phyloP scores from a whole-genome alignment of 2,113 vertebrate genomes.

The Pedionomus torquatus region DNA sequence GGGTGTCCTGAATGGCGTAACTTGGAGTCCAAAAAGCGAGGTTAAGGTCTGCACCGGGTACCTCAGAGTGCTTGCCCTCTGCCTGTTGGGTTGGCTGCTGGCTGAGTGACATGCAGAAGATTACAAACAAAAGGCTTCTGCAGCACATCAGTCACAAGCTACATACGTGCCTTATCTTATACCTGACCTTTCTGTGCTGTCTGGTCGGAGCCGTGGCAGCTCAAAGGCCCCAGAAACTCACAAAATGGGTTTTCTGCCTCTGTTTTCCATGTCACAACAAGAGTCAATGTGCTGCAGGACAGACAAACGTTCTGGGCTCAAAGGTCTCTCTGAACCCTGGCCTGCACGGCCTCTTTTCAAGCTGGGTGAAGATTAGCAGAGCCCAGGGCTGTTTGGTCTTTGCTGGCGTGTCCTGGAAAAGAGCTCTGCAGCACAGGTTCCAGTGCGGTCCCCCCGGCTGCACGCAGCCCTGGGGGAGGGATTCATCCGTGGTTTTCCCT shows the following conservation, averaged over 20 bases:
- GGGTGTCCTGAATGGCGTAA: neutral
- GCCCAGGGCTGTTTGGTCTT: neutral
- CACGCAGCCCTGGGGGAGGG: neutral
- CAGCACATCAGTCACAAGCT: neutral
- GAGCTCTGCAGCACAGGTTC: neutral
- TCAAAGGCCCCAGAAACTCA: neutral
- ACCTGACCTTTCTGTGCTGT: neutral
- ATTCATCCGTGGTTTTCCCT: neutral
- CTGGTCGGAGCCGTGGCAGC: neutral
- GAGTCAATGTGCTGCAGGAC: neutral
- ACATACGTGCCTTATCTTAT: neutral
- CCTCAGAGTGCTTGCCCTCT: neutral
- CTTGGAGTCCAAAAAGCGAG: neutral
- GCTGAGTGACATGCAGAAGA: neutral
- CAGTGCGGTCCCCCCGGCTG: neutral
- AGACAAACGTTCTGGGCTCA: rapidly evolving
- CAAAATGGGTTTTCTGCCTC: neutral
- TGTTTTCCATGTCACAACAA: neutral
- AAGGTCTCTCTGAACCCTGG: neutral
- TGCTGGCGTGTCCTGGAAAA: neutral
- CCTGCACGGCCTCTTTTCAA: neutral
- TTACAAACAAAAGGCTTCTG: neutral
- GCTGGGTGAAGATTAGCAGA: constrained; percentile 5
- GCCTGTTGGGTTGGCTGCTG: neutral
- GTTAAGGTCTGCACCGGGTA: neutral